Evolutionary conservation across 2,888 invertebrate species (phyloP), one percentile per base, ranked within the genome.

Genomic region (Morpho achilles): DNA sequence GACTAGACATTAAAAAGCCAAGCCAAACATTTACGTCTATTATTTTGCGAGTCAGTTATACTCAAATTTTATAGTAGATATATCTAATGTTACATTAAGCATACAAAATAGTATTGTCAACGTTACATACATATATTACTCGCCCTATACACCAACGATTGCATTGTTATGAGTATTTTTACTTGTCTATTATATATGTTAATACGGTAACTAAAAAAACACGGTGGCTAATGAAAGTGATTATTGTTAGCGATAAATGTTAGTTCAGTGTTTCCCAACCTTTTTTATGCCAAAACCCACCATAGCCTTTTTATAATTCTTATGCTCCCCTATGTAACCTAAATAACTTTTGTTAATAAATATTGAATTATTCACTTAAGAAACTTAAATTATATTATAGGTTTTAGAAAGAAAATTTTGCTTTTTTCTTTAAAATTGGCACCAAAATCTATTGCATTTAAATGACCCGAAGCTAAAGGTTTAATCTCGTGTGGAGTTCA

Each of bases 61-160:
- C 56, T 61, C 44, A 55, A 55, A 54, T 59, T 56, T 47, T 46
- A 49, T 56, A 59, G 56, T 63, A 51, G 48, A 57, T 63, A 60
- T 54, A 63, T 61, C 64, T 70, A 62, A 63, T 61, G 66, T 62
- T 60, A 77, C 80, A 81, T 79, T 81, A 86, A 81, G 79, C 81
- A 83, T 84, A 79, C 71, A 77, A 72, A 77, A 79, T 74, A 77
- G 84, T 87, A 87, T 87, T 90, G 89, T 90, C 89, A 87, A 76
- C 68, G 81, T 87, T 86, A 74, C 78, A 80, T 72, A 81, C 70
- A 54, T 54, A 54, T 80, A 74, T 68, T 75, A 81, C 89, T 89
- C 89, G 89, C 89, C 89, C 89, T 88, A 71, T 79, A 74, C 74
- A 80, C 70, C 73, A 74, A 76, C 70, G 74, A 73, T 74, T 77